Evolutionary conservation across 2,797 vertebrate genomes (phyloP).

Genomic region (Sebastes reedi): DNA sequence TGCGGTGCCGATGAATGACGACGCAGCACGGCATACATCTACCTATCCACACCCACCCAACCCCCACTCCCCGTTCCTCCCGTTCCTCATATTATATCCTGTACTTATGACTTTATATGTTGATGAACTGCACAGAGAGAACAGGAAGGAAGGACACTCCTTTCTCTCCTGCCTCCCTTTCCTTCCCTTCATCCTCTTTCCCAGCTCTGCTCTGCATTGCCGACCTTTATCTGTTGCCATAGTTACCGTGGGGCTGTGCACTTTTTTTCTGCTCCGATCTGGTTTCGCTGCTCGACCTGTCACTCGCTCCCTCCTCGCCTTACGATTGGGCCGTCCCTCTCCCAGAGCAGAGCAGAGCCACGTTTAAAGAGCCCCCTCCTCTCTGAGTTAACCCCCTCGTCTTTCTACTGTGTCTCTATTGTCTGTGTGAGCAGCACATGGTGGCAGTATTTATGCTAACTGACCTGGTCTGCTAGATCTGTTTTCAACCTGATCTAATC

Average conservation of each 20-base stretch:
- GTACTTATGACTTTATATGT: slow-evolving; percentile 61
- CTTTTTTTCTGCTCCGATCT: slow-evolving; percentile 68
- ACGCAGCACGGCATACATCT: slow-evolving; percentile 16
- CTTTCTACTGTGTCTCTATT: slow-evolving; percentile 31
- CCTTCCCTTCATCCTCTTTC: slow-evolving; percentile 27
- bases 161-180: slow-evolving; percentile 23
- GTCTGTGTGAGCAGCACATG: slow-evolving; percentile 58
- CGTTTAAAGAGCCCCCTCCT: slow-evolving; percentile 37
- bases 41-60: slow-evolving; percentile 5
- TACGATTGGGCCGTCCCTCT: slow-evolving; percentile 38
- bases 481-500: slow-evolving; percentile 37
- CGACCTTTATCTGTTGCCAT: slow-evolving; percentile 75
- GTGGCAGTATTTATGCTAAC: slow-evolving; percentile 64
- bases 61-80: background rate
- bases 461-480: slow-evolving; percentile 41
- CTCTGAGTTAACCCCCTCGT: slow-evolving; percentile 10
- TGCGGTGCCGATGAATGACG: slow-evolving; percentile 9
- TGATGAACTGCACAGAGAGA: slow-evolving; percentile 71
- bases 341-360: slow-evolving; percentile 64
- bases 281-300: slow-evolving; percentile 68
- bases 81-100: slow-evolving; percentile 29
- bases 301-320: slow-evolving; percentile 57
- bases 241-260: slow-evolving; percentile 75
- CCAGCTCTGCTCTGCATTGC: slow-evolving; percentile 63
- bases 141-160: slow-evolving; percentile 35